phyloP scores from a whole-genome alignment of 1,140 invertebrate species.

The Drosophila repletoides region DNA sequence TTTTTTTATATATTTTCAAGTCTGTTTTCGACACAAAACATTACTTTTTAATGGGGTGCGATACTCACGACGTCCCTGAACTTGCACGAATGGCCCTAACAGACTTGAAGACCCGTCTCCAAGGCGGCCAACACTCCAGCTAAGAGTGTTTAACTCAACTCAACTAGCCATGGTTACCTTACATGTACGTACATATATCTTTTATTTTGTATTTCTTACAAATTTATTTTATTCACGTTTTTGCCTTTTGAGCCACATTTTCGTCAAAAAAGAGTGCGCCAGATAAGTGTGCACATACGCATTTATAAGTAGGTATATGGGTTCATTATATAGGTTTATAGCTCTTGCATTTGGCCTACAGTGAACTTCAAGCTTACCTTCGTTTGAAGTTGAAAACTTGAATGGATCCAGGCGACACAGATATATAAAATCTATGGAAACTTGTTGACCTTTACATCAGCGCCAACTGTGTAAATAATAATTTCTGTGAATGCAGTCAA shows the following conservation, averaged over 20 bases:
- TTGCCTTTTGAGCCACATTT: conserved; percentile 54
- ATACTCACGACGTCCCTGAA: conserved; percentile 56
- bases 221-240: conserved; percentile 50
- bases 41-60: conserved; percentile 15
- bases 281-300: conserved; percentile 25
- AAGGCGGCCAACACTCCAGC: conserved; percentile 2
- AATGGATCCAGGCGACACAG: not conserved
- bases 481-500: conserved; percentile 47
- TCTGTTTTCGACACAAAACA: conserved; percentile 2
- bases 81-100: conserved; percentile 50
- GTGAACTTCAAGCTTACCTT: conserved; percentile 38
- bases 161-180: conserved; percentile 26
- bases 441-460: conserved; percentile 69
- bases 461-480: conserved; percentile 54
- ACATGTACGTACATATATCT: conserved; percentile 6
- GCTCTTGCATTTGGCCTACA: conserved; percentile 53
- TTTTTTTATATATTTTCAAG: conserved; percentile 1
- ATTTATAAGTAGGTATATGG: not conserved
- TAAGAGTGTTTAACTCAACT: conserved; percentile 13
- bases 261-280: conserved; percentile 48
- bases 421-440: conserved; percentile 28
- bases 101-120: conserved; percentile 8
- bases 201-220: conserved; percentile 22
- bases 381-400: conserved; percentile 35
- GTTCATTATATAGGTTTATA: conserved; percentile 57